phyloP scores from a whole-genome alignment of 1,140 invertebrate species.

The Heliconius hermathena region DNA sequence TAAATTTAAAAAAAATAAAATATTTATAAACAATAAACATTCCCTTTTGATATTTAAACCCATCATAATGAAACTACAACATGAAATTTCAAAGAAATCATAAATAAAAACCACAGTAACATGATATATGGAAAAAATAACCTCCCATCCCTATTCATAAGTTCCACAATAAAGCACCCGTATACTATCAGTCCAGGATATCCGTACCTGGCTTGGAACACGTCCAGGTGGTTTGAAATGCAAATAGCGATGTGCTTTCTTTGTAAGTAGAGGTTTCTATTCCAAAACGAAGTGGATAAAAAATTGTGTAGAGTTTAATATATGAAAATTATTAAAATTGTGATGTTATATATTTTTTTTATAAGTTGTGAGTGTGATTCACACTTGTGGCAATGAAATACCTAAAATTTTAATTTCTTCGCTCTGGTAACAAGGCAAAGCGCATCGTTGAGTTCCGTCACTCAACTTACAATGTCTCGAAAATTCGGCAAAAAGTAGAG shows the following conservation, averaged over 20 bases:
- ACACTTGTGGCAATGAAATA: background rate
- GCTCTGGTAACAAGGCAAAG: too few relatives aligned
- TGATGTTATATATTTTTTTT: background rate
- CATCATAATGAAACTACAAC: too few relatives aligned
- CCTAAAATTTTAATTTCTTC: too few relatives aligned
- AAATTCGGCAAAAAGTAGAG: background rate
- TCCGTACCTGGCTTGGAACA: conserved; percentile 10
- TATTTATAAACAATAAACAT: too few relatives aligned
- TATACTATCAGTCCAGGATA: conserved; percentile 8
- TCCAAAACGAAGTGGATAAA: background rate
- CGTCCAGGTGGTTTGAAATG: conserved; percentile 11
- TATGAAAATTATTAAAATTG: background rate
- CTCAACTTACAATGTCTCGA: background rate
- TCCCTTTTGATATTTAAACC: too few relatives aligned
- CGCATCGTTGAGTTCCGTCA: too few relatives aligned
- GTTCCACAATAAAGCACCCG: conserved; percentile 3
- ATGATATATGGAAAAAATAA: conserved; percentile 1
- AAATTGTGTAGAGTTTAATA: background rate
- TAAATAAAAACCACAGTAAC: background rate
- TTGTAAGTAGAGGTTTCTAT: background rate
- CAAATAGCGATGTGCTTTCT: background rate
- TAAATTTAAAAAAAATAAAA: too few relatives aligned
- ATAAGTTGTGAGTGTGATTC: background rate
- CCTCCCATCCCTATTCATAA: conserved; percentile 4
- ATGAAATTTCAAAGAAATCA: background rate